Percentiles rank a stretch among this genome's conserved stretches.
Evolutionary conservation across 2,888 invertebrate genomes (phyloP).

Genomic region (Muscina levida): DNA sequence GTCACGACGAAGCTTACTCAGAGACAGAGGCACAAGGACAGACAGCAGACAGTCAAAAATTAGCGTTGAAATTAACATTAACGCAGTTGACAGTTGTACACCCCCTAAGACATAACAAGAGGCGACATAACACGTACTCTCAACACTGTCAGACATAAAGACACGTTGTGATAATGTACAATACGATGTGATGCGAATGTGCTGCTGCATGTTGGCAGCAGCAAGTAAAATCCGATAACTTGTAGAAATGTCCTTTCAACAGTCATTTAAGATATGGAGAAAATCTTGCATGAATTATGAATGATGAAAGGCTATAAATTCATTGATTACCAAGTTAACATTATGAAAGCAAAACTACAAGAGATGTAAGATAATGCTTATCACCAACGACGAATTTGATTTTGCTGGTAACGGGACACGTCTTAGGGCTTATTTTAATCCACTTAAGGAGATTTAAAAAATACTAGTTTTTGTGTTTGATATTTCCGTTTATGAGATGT

Average conservation of each 20-base stretch:
- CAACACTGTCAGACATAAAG: background rate
- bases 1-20: constrained; percentile 26
- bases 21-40: background rate
- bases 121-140: constrained; percentile 24
- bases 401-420: no score
- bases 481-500: no score
- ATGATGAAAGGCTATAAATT: background rate
- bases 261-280: constrained; percentile 35
- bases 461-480: no score
- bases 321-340: constrained; percentile 31
- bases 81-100: constrained; percentile 55
- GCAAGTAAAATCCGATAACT: constrained; percentile 78
- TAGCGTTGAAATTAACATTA: constrained; percentile 58
- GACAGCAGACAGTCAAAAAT: constrained; percentile 53
- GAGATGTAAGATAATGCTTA: no score
- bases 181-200: no score
- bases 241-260: constrained; percentile 70
- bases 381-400: no score
- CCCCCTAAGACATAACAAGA: constrained; percentile 7
- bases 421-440: no score
- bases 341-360: no score
- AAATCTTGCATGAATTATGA: background rate
- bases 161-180: constrained; percentile 1
- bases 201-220: no score
- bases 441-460: no score